Evolutionary conservation across 2,888 invertebrate species (phyloP), one percentile per base, ranked within the genome.

Genomic region (Cantharis rustica): DNA sequence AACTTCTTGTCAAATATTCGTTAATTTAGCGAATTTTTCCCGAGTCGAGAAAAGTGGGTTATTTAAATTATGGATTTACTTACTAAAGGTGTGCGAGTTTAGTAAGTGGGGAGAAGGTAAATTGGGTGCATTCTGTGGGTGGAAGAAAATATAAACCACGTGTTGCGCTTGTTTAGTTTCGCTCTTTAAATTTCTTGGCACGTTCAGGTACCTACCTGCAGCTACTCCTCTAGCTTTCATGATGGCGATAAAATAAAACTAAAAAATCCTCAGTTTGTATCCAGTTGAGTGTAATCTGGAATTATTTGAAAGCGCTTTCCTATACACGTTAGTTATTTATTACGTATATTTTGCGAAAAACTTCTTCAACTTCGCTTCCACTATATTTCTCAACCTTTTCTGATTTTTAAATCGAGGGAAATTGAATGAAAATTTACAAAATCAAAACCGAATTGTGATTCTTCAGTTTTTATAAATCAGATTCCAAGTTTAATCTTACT

Each of bases 231-330:
- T 76, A 75, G 79, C 78, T 80, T 81, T 80, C 81, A 80, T 74
- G 81, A 78, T 78, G 80, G 78, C 80, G 79, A 80, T 80, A 80
- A 81, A 81, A 80, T 80, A 80, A 81, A 81, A 80, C 81, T 79
- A 75, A 78, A 70, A 78, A 78, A 75, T 78, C 78, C 75, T 73
- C 78, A 75, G 72, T 78, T 77, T 77, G 77, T 77, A 77, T 75
- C 75, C 72, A 72, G 75, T 77, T 70, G 69, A 61, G 31, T 68
- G 75, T 72, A 77, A 77, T 77, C 77, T 77, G 31, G 70, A 75
- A 72, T 62, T 62, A 74, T 74, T 77, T 64, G 47, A 62, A 73
- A 73, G 61, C 73, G 70, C 70, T 76, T 76, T 70, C 66, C 70
- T 70, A 69, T 73, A 73, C 70, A 73, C 70, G 61, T 68, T 66